Evolutionary conservation across 2,888 invertebrate genomes (phyloP).

Genomic region (Scaptomyza parva): DNA sequence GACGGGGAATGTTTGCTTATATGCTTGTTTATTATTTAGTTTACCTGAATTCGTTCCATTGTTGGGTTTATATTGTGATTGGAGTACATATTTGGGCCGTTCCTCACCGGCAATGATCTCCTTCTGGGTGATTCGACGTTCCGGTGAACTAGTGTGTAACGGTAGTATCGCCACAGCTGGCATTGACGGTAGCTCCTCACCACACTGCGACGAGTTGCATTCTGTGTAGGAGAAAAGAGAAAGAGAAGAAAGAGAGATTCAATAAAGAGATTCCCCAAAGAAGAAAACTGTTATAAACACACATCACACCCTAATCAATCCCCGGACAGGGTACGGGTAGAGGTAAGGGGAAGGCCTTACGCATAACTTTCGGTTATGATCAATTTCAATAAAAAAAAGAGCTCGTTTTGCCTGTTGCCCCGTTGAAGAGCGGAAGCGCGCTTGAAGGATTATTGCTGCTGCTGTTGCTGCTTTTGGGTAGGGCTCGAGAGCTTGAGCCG

Average conservation of each 20-base stretch:
- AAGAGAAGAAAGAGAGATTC: too few relatives aligned
- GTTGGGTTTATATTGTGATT: constrained; percentile 83
- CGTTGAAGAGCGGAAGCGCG: constrained; percentile 63
- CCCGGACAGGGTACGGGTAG: background rate
- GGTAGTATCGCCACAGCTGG: constrained; percentile 84
- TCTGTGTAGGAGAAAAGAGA: constrained; percentile 67
- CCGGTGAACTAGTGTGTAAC: constrained; percentile 85
- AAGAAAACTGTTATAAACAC: too few relatives aligned
- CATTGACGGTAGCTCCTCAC: constrained; percentile 82
- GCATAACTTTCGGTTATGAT: constrained; percentile 8
- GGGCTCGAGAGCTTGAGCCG: background rate
- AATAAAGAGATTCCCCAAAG: too few relatives aligned
- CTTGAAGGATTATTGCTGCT: constrained; percentile 67
- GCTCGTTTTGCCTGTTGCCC: constrained; percentile 31
- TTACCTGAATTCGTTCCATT: constrained; percentile 63
- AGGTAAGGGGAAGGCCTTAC: too few relatives aligned
- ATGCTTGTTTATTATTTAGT: background rate
- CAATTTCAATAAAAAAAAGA: constrained; percentile 15
- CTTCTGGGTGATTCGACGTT: constrained; percentile 86
- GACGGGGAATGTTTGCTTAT: background rate
- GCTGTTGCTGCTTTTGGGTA: too few relatives aligned
- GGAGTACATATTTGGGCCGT: constrained; percentile 86
- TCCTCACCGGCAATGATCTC: constrained; percentile 89
- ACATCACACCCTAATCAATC: background rate
- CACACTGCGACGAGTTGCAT: constrained; percentile 82